Conservation (phyloP, 2,797 vertebrate genomes). For the Pelodytes ibericus region DNA sequence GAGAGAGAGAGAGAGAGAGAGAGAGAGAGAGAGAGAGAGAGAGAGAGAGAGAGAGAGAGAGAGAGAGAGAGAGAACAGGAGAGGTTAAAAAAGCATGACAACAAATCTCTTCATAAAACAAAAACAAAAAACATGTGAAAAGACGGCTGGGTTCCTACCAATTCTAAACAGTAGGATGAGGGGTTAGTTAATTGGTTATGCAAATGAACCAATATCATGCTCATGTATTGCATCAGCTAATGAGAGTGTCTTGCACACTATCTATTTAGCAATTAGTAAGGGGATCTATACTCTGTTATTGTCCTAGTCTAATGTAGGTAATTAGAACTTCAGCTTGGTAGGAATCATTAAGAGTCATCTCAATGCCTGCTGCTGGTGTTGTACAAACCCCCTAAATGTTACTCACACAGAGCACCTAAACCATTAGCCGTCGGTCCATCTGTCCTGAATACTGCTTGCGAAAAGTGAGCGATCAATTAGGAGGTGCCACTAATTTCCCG, state of each 20-base stretch:
- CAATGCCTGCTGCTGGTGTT: conserved; percentile 21
- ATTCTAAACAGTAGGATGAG: conserved; percentile 26
- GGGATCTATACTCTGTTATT: conserved; percentile 46
- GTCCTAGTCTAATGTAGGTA: conserved; percentile 46
- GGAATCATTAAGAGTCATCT: conserved; percentile 50
- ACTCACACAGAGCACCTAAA: conserved; percentile 39
- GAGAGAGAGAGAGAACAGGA: not conserved
- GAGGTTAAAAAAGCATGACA: no score
- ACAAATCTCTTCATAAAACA: not conserved
- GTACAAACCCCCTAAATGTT: conserved; percentile 39
- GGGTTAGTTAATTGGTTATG: conserved; percentile 49
- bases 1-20: not conserved
- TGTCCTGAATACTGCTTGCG: conserved; percentile 18
- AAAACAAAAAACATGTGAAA: not conserved
- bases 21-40: not conserved
- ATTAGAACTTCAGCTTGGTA: conserved; percentile 52
- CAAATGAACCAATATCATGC: conserved; percentile 36
- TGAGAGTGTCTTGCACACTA: conserved; percentile 38
- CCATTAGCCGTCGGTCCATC: conserved; percentile 44
- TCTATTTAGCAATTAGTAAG: conserved; percentile 47
- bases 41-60: not conserved
- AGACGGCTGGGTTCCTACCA: not conserved
- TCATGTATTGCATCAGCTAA: conserved; percentile 39
- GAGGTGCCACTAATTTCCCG: conserved; percentile 31
- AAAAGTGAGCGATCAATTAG: conserved; percentile 47